Percentiles rank a stretch among this genome's conserved stretches.
Evolutionary conservation across 2,113 vertebrate species (phyloP).

Genomic region (Chionomys nivalis): DNA sequence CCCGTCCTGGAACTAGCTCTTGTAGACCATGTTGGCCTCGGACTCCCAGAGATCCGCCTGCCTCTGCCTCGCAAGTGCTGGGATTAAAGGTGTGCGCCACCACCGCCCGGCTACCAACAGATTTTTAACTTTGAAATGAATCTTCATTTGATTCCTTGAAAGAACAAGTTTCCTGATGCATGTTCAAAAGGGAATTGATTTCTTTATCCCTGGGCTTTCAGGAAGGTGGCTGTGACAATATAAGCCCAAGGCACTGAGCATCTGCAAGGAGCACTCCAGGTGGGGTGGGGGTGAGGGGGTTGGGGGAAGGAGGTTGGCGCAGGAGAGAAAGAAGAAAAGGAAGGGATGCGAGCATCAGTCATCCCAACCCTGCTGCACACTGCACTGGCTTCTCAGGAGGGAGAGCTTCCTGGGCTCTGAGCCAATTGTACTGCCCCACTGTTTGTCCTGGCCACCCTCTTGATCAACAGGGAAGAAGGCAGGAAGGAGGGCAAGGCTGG

Average conservation of each 20-base stretch:
- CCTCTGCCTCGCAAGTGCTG: too few relatives aligned
- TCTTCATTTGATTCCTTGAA: slow-evolving; percentile 45
- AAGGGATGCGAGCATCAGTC: not conserved
- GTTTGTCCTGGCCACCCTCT: slow-evolving; percentile 66
- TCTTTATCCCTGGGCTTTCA: not conserved
- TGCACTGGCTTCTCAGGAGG: not conserved
- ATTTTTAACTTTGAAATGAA: slow-evolving; percentile 21
- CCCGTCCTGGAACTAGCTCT: too few relatives aligned
- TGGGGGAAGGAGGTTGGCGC: not conserved
- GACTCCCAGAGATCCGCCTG: too few relatives aligned
- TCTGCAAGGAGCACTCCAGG: too few relatives aligned
- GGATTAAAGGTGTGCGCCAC: too few relatives aligned
- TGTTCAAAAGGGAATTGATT: not conserved
- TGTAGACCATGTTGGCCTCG: too few relatives aligned
- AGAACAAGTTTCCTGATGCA: not conserved
- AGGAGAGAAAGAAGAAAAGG: not conserved
- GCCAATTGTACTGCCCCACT: slow-evolving; percentile 36
- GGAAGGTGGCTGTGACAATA: not conserved
- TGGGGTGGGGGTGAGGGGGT: not conserved
- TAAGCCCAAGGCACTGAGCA: not conserved
- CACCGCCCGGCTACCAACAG: too few relatives aligned
- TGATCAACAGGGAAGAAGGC: slow-evolving; percentile 67
- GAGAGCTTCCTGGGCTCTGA: slow-evolving; percentile 29
- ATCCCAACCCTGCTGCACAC: not conserved
- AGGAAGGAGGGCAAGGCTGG: slow-evolving; percentile 10